Percentiles rank a stretch among this genome's conserved stretches.
phyloP scores from a whole-genome alignment of 2,888 invertebrate species.

The Andrena dorsata region DNA sequence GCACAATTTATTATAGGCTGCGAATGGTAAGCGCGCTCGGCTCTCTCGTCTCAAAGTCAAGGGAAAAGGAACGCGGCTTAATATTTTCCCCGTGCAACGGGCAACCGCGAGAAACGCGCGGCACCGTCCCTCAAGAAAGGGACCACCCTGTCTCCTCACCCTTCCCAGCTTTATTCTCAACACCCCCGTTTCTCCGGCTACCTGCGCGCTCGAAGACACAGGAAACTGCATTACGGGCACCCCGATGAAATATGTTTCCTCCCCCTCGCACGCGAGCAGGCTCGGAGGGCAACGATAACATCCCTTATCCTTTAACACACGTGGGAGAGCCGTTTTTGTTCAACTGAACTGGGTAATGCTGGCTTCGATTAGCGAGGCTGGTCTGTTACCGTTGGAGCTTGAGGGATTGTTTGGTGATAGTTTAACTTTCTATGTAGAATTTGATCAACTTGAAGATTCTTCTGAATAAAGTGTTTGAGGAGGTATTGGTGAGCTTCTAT shows the following conservation, averaged over 20 bases:
- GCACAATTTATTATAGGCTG: slow-evolving; percentile 80
- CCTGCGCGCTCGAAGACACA: background rate
- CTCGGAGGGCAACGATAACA: slow-evolving; percentile 15
- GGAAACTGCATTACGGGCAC: slow-evolving; percentile 36
- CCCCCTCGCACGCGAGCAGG: background rate
- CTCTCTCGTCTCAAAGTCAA: slow-evolving; percentile 72
- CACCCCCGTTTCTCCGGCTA: background rate
- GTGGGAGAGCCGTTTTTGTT: background rate
- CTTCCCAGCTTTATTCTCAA: slow-evolving; percentile 11
- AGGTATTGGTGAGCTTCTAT: too few species aligned
- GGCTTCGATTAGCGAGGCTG: background rate
- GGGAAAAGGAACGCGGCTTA: slow-evolving; percentile 70
- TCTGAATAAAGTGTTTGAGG: too few species aligned
- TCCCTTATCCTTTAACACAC: slow-evolving; percentile 7
- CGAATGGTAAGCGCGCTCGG: slow-evolving; percentile 73
- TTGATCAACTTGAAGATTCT: too few species aligned
- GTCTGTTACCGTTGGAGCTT: background rate
- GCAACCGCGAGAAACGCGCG: slow-evolving; percentile 54
- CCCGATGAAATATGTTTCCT: slow-evolving; percentile 39
- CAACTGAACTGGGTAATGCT: background rate
- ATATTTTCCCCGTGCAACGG: slow-evolving; percentile 63
- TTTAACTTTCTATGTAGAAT: background rate
- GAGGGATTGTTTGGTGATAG: background rate
- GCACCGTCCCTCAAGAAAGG: slow-evolving; percentile 54
- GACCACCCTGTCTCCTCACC: slow-evolving; percentile 30